Base-by-base conservation (phyloP, 2,888 invertebrate genomes). In the Eledona agricola region DNA sequence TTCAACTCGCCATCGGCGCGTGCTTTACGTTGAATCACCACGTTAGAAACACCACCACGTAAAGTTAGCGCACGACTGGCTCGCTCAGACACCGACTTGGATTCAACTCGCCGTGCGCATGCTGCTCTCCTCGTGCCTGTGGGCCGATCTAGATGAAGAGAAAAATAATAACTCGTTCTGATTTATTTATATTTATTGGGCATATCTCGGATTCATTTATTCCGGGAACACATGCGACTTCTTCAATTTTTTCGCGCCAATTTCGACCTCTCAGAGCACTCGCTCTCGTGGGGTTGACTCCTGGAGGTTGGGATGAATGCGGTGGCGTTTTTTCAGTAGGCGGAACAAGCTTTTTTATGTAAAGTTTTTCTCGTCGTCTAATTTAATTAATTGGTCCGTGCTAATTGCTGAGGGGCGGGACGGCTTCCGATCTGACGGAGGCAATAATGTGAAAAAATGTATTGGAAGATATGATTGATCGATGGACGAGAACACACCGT, bases 131-230 rank as follows among this genome's bases (percentile, higher is more conserved):
- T 50, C 51, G 46, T 50, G 53, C 59, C 63, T 56, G 65, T 65
- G 63, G 66, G 65, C 67, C 59, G 65, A 59, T 63, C 59, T 60
- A 59, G 61, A 62, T 60, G 60, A 57, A 58, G 62, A 66, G 60
- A 67, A 66, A 69, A 68, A 68, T 65, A 63, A 65, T 63, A 69
- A 71, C 69, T 66, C 59, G 71, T 69, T 67, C 65, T 62, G 66
- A 69, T 70, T 69, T 67, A 65, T 69, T 70, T 69, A 65, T 68
- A 62, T 65, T 65, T 64, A 65, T 64, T 59, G 60, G 57, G 34
- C 7, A 38, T 62, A 58, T 61, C 56, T 52, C 45, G 55, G 46
- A 54, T 49, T 45, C 50, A 50, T 55, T 54, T 50, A 50, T 55
- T 54, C 31, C 28, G 29, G 13, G 12, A 26, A 28, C 40, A 50